Evolutionary conservation across 2,797 vertebrate genomes (phyloP), one percentile per base, ranked within the genome.

Genomic region (Paramormyrops hopkinsi): DNA sequence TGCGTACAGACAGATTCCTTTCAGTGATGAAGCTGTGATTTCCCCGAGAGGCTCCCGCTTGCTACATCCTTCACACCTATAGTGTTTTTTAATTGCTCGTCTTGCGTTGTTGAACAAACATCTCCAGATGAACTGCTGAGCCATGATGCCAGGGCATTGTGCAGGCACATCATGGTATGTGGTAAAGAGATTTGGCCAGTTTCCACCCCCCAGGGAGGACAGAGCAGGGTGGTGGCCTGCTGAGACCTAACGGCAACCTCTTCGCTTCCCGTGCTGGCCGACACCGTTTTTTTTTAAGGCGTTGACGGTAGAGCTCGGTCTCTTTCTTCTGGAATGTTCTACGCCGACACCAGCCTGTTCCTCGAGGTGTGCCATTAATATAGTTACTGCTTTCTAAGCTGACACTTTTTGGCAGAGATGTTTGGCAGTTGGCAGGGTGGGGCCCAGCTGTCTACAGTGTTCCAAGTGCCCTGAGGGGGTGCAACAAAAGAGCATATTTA

Each of bases 11-110:
- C 73, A 54, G 33, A 33, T 59, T 88, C 69, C 88, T 82, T 33
- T 88, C 88, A 82, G 50, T 82, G 83, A 33, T 65, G n/a, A 29
- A 48, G 53, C 7, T 89, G 54, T 85, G 19, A 89, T 46, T 89
- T 84, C 22, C 44, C 11, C 29, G 22, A 41, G 46, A 89, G 56
- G 41, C 84, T 87, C 65, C 65, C 29, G 51, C 50, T 51, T 53
- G 54, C 29, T 29, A 50, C 85, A 59, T 87, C 73, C 85, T 51
- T 87, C 37, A n/a, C 29, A 22, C 0, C 51, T 12, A 41, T 54
- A 44, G 79, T 83, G 44, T 51, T 22, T 50, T 56, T 69, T 65
- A 79, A 73, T 17, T 44, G 33, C 73, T 44, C 17, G 12, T 41
- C 73, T 76, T 44, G 73, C 44, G 1, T 33, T 59, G 17, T 33